A percentile compares a stretch with the other conserved stretches of the same genome.
phyloP scores from a whole-genome alignment of 2,113 vertebrate species.

The Brienomyrus longianalis region DNA sequence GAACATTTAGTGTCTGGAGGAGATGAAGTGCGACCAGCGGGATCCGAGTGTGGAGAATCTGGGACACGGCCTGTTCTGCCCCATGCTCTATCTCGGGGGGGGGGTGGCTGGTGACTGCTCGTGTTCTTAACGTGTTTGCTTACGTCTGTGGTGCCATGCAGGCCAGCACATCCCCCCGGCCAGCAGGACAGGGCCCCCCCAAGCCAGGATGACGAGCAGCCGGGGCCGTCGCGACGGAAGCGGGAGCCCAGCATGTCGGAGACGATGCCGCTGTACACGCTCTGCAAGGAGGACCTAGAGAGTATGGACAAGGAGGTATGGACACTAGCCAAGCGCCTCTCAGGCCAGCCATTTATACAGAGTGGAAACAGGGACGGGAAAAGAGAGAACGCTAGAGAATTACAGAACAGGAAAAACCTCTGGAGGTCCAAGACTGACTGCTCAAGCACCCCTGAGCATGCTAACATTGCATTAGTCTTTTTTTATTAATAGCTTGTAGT shows the following conservation, averaged over 20 bases:
- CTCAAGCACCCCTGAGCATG: not conserved
- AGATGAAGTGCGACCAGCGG: not conserved
- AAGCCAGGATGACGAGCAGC: conserved; percentile 66
- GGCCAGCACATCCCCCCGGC: conserved; percentile 70
- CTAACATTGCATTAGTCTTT: not conserved
- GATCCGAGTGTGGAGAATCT: not conserved
- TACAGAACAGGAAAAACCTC: not conserved
- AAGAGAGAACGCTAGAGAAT: not conserved
- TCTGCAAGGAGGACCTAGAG: conserved; percentile 95
- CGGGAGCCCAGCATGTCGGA: conserved; percentile 96
- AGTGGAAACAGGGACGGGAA: not conserved
- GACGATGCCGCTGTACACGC: conserved; percentile 86
- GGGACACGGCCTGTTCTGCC: not conserved
- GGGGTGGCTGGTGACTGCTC: not conserved
- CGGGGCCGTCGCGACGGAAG: conserved; percentile 75
- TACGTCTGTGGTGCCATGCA: conserved; percentile 41
- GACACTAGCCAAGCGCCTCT: not conserved
- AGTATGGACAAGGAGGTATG: conserved; percentile 98
- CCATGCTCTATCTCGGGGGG: not conserved
- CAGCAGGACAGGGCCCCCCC: conserved; percentile 54
- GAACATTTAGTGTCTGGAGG: not conserved
- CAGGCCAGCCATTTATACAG: not conserved
- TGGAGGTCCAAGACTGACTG: not conserved
- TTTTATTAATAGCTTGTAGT: too few relatives aligned
- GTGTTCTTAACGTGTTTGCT: not conserved